phyloP scores from a whole-genome alignment of 2,888 invertebrate genomes.

The Eilema griseolum region DNA sequence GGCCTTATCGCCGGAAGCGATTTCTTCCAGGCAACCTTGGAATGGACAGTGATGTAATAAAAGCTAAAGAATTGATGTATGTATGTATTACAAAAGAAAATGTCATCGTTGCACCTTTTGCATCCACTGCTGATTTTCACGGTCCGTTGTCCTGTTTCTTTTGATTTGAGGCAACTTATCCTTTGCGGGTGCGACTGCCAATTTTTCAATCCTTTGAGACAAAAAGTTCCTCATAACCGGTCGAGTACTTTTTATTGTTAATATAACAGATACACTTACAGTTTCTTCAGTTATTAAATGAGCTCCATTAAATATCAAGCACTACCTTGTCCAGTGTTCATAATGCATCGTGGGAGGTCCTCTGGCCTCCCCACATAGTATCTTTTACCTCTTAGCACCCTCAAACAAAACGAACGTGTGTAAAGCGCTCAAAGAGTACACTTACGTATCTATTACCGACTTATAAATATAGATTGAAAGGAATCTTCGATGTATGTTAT shows the following conservation, averaged over 20 bases:
- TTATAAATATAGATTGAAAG: slow-evolving; percentile 3
- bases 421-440: background rate
- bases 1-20: no score
- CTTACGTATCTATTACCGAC: background rate
- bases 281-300: background rate
- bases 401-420: slow-evolving; percentile 1
- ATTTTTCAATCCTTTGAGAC: no score
- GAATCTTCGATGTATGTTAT: background rate
- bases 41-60: no score
- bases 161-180: no score
- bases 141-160: no score
- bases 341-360: slow-evolving; percentile 45
- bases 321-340: background rate
- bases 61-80: no score
- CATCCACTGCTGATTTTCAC: no score
- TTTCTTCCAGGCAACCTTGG: no score
- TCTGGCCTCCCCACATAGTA: slow-evolving; percentile 2
- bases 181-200: no score
- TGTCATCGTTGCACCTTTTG: no score
- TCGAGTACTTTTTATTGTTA: background rate
- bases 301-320: background rate
- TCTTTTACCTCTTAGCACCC: slow-evolving; percentile 33
- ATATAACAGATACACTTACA: background rate
- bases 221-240: background rate
- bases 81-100: no score